Percentiles rank a stretch among this genome's conserved stretches.
Conservation (phyloP, 35 echinoderm and acorn worm species). For the Nesometra sesokonis region DNA sequence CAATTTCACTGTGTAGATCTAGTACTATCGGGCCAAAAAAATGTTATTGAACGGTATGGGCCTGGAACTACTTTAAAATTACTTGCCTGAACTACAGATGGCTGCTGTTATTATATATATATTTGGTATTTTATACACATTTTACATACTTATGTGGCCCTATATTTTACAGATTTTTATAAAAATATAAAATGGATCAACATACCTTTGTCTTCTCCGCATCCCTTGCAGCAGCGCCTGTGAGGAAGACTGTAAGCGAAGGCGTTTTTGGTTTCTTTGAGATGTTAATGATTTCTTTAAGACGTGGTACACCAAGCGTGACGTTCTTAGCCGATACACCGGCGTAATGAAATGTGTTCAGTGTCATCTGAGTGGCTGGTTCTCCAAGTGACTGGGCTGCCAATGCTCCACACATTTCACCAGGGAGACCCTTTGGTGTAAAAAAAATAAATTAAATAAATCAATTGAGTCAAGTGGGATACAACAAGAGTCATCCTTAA, state of each 20-base stretch:
- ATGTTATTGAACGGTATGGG: too few relatives aligned
- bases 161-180: too few relatives aligned
- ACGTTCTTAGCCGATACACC: conserved; percentile 99
- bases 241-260: conserved; percentile 85
- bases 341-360: conserved; percentile 99
- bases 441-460: neutral
- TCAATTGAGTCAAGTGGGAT: too few relatives aligned
- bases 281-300: conserved; percentile 99
- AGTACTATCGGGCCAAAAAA: too few relatives aligned
- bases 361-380: conserved; percentile 96
- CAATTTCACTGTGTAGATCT: too few relatives aligned
- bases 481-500: too few relatives aligned
- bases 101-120: too few relatives aligned
- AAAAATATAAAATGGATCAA: neutral
- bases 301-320: conserved; percentile 92
- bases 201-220: conserved; percentile 90
- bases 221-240: conserved; percentile 85
- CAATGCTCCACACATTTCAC: conserved; percentile 89
- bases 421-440: conserved; percentile 48
- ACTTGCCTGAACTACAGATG: too few relatives aligned
- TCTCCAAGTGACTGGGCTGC: conserved; percentile 96
- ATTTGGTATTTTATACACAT: too few relatives aligned
- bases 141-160: too few relatives aligned
- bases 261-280: conserved; percentile 99
- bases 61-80: too few relatives aligned